Evolutionary conservation across 2,797 vertebrate species (phyloP).

Genomic region (Sarcophilus harrisii): DNA sequence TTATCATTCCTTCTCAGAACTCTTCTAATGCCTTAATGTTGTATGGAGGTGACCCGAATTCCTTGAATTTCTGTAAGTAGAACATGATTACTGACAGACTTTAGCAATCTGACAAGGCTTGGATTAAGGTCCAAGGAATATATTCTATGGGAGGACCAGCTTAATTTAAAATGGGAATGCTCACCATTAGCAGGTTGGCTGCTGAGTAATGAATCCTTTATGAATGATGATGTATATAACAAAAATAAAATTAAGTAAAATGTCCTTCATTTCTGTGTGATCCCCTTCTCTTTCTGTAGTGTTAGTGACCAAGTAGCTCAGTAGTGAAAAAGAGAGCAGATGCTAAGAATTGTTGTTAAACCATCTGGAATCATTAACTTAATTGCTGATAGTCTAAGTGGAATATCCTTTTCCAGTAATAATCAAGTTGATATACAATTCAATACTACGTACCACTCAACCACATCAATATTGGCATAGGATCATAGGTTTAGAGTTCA

Average conservation of each 20-base stretch:
- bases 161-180: neutral
- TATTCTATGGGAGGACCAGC: neutral
- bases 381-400: neutral
- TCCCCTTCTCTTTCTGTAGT: neutral
- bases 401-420: neutral
- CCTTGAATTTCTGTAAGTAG: neutral
- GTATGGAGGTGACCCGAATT: neutral
- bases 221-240: neutral
- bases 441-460: neutral
- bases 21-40: neutral
- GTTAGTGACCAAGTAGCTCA: neutral
- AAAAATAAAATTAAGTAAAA: neutral
- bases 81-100: neutral
- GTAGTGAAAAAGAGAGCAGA: neutral
- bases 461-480: neutral
- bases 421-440: neutral
- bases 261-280: neutral
- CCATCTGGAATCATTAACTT: neutral
- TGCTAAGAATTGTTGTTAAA: neutral
- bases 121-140: neutral
- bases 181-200: neutral
- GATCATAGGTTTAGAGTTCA: neutral
- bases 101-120: neutral
- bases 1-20: slow-evolving; percentile 2
- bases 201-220: neutral